Conservation (phyloP, 2,888 invertebrate species). For the Scaeva pyrastri region DNA sequence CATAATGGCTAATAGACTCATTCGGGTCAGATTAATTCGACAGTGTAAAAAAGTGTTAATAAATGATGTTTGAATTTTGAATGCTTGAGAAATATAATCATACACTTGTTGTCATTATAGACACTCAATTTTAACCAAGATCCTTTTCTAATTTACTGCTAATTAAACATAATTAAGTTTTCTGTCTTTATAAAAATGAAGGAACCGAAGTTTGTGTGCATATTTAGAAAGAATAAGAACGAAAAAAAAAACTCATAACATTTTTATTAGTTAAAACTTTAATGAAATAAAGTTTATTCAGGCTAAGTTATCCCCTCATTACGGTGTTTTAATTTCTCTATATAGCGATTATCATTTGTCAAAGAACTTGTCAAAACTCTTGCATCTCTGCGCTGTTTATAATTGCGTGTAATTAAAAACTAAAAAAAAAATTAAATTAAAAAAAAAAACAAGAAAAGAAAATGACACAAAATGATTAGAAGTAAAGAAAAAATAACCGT, state of each 20-base stretch:
- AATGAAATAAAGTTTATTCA: not conserved
- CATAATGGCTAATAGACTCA: too few relatives aligned
- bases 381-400: not conserved
- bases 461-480: not conserved
- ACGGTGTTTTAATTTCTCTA: constrained; percentile 14
- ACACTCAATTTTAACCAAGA: too few relatives aligned
- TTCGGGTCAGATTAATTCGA: too few relatives aligned
- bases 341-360: constrained; percentile 9
- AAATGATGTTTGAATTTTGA: too few relatives aligned
- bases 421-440: constrained; percentile 19
- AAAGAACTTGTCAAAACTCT: constrained; percentile 25
- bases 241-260: not conserved
- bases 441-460: not conserved
- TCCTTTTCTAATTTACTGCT: too few relatives aligned
- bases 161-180: too few relatives aligned
- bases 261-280: not conserved
- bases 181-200: too few relatives aligned
- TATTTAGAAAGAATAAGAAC: not conserved
- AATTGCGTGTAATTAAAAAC: constrained; percentile 41
- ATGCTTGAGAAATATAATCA: too few relatives aligned
- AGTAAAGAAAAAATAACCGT: not conserved
- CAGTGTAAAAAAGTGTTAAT: too few relatives aligned
- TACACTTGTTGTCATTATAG: too few relatives aligned
- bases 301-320: not conserved
- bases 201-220: too few relatives aligned